Base-by-base conservation (phyloP, 2,797 vertebrate genomes). In the Propithecus deckenii region DNA sequence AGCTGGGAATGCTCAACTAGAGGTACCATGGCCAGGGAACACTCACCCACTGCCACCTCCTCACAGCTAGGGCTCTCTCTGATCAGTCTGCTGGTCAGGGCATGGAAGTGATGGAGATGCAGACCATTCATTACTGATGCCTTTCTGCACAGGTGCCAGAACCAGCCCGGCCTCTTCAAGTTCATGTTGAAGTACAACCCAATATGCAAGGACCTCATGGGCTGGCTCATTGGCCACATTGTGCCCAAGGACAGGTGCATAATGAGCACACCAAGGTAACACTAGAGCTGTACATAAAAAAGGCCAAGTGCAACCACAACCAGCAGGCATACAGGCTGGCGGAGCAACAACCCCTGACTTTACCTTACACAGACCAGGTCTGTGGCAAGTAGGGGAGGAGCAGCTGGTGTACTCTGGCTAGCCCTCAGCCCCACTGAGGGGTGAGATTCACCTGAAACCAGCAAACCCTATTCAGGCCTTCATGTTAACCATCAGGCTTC, bases 1-100 rank as follows among this genome's bases (percentile, higher is more conserved):
- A 41, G 8, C 7, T 43, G 22, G 28, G 23, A 55, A 30, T 4
- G 3, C 20, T 74, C 50, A 20, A 3, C 30, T 50, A 50, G 38
- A 15, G 22, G 18, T 41, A 20, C 2, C 0, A 2, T 10, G 55
- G 25, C 1, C 35, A 0, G 17, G 4, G 1, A 61, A 4, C 7
- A 18, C 9, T 63, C 15, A 2, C 22, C 25, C 0, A 4, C 0
- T 2, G 38, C 11, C 22, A 17, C 1, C 7, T 20, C 3, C 23
- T 48, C 10, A 7, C 23, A 48, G 1, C 14, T 50, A 5, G 10
- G 6, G 7, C 12, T 83, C 28, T 65, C 35, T 1, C 20, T 32
- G 2, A 14, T 43, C 41, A 67, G 17, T 28, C 28, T 94, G 59
- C 43, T 35, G 28, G 25, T 67, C 23, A 61, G 5, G 8, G 0